Base-by-base conservation (phyloP, 2,888 invertebrate genomes). In the Orthonychiurus folsomi region DNA sequence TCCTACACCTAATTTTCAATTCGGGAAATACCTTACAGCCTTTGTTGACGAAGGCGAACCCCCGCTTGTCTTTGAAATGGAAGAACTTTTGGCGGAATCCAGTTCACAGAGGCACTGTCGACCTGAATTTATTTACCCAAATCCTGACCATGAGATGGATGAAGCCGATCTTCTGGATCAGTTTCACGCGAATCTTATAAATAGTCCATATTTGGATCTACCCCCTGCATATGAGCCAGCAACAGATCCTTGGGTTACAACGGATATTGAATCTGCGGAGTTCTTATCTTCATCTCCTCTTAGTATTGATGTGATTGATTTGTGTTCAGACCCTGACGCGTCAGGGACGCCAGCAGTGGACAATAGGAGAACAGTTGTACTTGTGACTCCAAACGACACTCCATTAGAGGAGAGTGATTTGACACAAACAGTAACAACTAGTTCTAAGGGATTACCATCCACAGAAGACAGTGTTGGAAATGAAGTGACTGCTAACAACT, bases 21-120 rank as follows among this genome's bases (percentile, higher is more conserved):
- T n/a, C n/a, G n/a, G n/a, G n/a, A n/a, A n/a, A n/a, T n/a, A n/a
- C n/a, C n/a, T n/a, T n/a, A n/a, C n/a, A n/a, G n/a, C n/a, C n/a
- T 5, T 37, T 37, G 37, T 37, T 15, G 5, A 5, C 37, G 9
- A 37, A 37, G 37, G 37, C 15, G 37, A 37, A 37, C 3, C 23
- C 9, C 52, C 52, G n/a, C 23, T 52, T 21, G 52, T 20, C 5
- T n/a, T 52, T 52, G 52, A 52, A 3, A 52, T 52, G 52, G 52
- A 52, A 9, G 52, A 52, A 52, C 52, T 52, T 21, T 20, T 21
- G 23, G 52, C 5, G 3, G n/a, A 3, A 3, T 21, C 52, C 5
- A 52, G 23, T 20, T 21, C 23, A 20, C 52, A 3, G 20, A 52
- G n/a, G 3, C 20, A 52, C 5, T 21, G n/a, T 5, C 52, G 9